Percentiles rank a stretch among this genome's conserved stretches.
phyloP scores from a whole-genome alignment of 2,797 vertebrate species.

The Aeoliscus strigatus region DNA sequence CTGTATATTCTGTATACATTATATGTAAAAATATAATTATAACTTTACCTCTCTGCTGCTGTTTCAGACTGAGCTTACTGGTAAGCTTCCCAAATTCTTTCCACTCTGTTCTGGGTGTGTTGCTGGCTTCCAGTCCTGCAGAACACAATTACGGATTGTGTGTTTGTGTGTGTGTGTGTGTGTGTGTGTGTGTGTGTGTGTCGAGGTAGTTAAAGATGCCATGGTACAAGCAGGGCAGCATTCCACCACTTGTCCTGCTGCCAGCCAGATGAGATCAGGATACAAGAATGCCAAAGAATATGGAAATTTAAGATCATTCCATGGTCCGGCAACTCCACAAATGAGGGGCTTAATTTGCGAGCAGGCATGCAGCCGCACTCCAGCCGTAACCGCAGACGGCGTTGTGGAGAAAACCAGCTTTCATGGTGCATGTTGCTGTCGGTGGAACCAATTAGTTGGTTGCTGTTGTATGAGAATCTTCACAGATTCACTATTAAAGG shows the following conservation, averaged over 20 bases:
- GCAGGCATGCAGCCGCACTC: slow-evolving; percentile 49
- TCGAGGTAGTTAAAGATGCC: slow-evolving; percentile 42
- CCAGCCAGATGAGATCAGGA: slow-evolving; percentile 63
- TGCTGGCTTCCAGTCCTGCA: slow-evolving; percentile 38
- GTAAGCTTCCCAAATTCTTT: slow-evolving; percentile 47
- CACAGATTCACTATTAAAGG: slow-evolving; percentile 20
- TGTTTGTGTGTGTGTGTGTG: slow-evolving; percentile 38
- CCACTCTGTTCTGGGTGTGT: slow-evolving; percentile 35
- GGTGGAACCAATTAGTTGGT: slow-evolving; percentile 52
- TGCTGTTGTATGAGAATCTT: slow-evolving; percentile 31
- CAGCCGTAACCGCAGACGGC: slow-evolving; percentile 45
- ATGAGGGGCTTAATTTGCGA: slow-evolving; percentile 64
- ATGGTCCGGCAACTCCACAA: slow-evolving; percentile 53
- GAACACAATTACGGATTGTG: slow-evolving; percentile 44
- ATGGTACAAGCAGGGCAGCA: slow-evolving; percentile 38
- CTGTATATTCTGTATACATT: too few relatives aligned
- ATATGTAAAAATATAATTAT: too few relatives aligned
- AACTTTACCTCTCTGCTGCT: too few relatives aligned
- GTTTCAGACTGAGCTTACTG: too few relatives aligned
- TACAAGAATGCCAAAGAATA: slow-evolving; percentile 53
- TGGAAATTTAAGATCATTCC: slow-evolving; percentile 63
- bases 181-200: too few relatives aligned
- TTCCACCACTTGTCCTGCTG: slow-evolving; percentile 43
- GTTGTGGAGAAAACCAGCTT: slow-evolving; percentile 33
- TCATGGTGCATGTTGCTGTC: slow-evolving; percentile 42